A percentile compares a stretch with the other conserved stretches of the same genome.
phyloP scores from a whole-genome alignment of 2,113 vertebrate species.

The Thunnus thynnus region DNA sequence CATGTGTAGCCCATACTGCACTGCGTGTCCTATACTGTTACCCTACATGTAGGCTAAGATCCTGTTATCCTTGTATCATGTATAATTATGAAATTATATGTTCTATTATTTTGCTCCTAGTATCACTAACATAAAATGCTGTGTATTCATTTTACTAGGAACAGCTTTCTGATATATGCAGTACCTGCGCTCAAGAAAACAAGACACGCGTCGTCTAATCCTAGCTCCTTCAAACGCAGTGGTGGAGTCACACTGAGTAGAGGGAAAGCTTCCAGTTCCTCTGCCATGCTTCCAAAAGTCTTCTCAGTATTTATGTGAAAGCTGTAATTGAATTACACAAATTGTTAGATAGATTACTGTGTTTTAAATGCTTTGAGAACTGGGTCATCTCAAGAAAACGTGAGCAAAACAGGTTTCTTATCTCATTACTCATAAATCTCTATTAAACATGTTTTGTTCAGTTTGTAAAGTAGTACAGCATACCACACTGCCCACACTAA shows the following conservation, averaged over 20 bases:
- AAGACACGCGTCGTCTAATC: constrained; percentile 10
- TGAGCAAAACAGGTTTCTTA: too few species aligned
- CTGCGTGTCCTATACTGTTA: constrained; percentile 5
- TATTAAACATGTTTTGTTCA: too few species aligned
- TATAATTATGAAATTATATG: too few species aligned
- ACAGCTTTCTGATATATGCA: background rate
- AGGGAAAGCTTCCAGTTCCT: constrained; percentile 33
- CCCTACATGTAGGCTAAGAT: constrained; percentile 70
- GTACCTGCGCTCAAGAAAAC: constrained; percentile 60
- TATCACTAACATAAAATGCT: too few species aligned
- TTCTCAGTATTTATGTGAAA: constrained; percentile 53
- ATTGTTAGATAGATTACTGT: background rate
- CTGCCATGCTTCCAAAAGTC: constrained; percentile 50
- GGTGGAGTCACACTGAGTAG: constrained; percentile 62
- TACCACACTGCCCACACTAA: background rate
- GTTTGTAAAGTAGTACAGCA: too few species aligned
- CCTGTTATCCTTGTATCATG: constrained; percentile 46
- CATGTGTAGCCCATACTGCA: too few species aligned
- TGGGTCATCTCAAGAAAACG: background rate
- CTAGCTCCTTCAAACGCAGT: constrained; percentile 40
- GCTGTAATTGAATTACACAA: constrained; percentile 27
- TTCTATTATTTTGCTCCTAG: too few species aligned
- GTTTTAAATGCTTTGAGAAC: background rate
- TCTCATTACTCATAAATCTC: too few species aligned
- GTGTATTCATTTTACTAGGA: background rate